Evolutionary conservation across 2,113 vertebrate species (phyloP), one percentile per base, ranked within the genome.

Genomic region (Ictalurus punctatus): DNA sequence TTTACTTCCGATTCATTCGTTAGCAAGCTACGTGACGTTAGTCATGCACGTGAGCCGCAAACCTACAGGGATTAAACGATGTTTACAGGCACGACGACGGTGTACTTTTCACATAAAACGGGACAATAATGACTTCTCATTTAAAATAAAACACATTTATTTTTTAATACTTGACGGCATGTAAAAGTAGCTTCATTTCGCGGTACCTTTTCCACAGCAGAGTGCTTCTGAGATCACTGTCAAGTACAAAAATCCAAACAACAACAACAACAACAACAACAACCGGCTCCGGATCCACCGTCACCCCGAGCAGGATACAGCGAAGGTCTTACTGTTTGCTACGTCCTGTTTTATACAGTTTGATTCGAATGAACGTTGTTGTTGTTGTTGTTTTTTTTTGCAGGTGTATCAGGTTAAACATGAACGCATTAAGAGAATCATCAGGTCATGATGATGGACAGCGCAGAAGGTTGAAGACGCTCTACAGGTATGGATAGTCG

Each of bases 401-500:
- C 69, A 78, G 52, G 86, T 78, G 59, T 17, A 9, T 37, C 48
- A 61, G 59, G 34, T n/a, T 17, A 40, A 81, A n/a, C 54, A 90
- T 89, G 85, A 82, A 80, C 0, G 23, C 9, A 34, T 76, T 48
- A 10, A 58, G 63, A 85, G 73, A 83, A 10, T 23, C 65, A 52
- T 69, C 88, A 84, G 27, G 84, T 79, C 48, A 10, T 34, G 37
- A 54, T 52, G 40, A 76, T 61, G n/a, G 78, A 61, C 40, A 8
- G 12, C 21, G 34, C 40, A 89, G 44, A 56, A 40, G 63, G 40
- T n/a, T 69, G 44, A 90, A 89, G 83, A 76, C 90, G 52, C 83
- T 58, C 48, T 87, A 86, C 88, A 91, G 91, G 89, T 90, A 78
- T 63, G 89, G 12, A 84, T 6, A 7, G 3, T 59, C 21, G 14